These are phyloP conservation scores for Ditula angustiorana DNA, from an alignment of 2,888 invertebrate genomes.

Conservation along the genomic window DNA sequence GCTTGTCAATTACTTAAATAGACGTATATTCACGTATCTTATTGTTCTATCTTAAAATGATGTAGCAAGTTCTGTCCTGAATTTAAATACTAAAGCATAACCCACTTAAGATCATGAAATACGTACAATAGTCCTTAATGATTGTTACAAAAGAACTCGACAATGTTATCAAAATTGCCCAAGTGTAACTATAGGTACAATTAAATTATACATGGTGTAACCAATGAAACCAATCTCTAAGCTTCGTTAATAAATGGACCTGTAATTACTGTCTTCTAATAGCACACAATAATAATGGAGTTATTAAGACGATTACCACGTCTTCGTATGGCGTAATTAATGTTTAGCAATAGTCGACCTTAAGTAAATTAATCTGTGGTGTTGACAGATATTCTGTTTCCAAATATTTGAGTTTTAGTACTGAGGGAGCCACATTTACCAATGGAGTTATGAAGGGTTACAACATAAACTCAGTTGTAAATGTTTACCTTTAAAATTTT, in stretches of 20 bases:
- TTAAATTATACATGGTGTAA: not conserved
- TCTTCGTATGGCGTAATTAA: constrained; percentile 3
- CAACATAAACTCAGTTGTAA: too few species aligned
- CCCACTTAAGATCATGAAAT: not conserved
- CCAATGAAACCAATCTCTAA: too few species aligned
- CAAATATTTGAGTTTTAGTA: not conserved
- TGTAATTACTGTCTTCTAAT: not conserved
- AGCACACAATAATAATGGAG: constrained; percentile 5
- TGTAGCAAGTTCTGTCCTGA: not conserved
- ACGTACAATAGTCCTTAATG: not conserved
- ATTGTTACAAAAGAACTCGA: not conserved
- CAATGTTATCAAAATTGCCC: not conserved
- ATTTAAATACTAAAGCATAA: not conserved
- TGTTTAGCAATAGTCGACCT: constrained; percentile 1
- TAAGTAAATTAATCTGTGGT: constrained; percentile 5
- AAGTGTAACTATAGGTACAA: not conserved
- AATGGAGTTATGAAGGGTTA: not conserved
- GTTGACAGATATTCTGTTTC: not conserved
- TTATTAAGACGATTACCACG: constrained; percentile 9
- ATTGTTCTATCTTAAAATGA: not conserved
- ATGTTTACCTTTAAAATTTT: too few species aligned
- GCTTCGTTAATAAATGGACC: constrained; percentile 1
- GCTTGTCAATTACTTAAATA: not conserved
- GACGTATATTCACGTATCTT: not conserved
- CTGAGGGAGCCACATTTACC: not conserved